Base-by-base conservation (phyloP, 2,797 vertebrate species). In the Sebastes paucispinis region DNA sequence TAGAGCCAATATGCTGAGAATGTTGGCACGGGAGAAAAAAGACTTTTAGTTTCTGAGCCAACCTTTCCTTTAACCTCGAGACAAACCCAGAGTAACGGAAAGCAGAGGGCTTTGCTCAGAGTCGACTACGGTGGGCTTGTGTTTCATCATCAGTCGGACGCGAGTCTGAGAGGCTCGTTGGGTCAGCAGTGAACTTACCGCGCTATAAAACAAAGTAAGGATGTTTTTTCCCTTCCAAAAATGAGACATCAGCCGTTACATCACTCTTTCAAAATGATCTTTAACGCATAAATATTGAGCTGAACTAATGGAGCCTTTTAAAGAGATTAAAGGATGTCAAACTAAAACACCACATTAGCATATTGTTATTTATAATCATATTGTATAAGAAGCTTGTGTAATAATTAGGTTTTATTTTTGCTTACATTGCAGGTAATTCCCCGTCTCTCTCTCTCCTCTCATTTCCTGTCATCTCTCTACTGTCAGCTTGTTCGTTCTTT, bases 61-160 rank as follows among this genome's bases (percentile, higher is more conserved):
- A 73, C 24, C 65, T 75, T 82, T 85, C 77, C 79, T 80, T 83
- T 74, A 59, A 89, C 81, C 57, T 31, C 52, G 1, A 87, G 78
- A 80, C 69, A 62, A 64, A 87, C 77, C 31, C 64, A 11, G 74
- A 70, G 71, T 82, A 65, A 36, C 3, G 78, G 82, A 87, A 81
- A 89, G 75, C 77, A 69, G 54, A 81, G 72, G 54, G 72, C 75
- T 81, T 77, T 36, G 12, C 31, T 75, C 75, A 34, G 74, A 47
- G 69, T 80, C 80, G 16, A 81, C 75, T 43, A 39, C 1, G 85
- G 87, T 85, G 84, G 82, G 77, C 79, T 80, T 73, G 69, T 73
- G 73, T 87, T 83, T 85, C 77, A 88, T 89, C 80, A 77, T 67
- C 75, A 75, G 77, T 69, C 72, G 18, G 47, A 85, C 5, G 63